Conservation (phyloP, 1,140 invertebrate species). For the Heliconius hermathena region DNA sequence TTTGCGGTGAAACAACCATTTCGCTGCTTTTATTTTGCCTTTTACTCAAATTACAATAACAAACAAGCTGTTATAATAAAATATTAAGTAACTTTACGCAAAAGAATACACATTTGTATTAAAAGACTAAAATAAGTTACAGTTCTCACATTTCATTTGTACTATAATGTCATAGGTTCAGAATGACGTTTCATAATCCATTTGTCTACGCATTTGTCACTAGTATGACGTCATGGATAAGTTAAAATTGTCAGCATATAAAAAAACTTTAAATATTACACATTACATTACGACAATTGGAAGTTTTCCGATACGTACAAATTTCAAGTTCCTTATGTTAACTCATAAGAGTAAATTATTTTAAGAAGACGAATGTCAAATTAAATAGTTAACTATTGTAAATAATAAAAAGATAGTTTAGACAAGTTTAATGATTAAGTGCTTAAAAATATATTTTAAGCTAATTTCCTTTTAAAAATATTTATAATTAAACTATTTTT, state of each 20-base stretch:
- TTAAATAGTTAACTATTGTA: too few relatives aligned
- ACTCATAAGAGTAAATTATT: too few relatives aligned
- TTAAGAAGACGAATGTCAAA: too few relatives aligned
- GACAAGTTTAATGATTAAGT: too few relatives aligned
- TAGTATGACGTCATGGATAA: background rate
- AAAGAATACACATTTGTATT: background rate
- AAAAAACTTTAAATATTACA: background rate
- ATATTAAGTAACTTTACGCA: background rate
- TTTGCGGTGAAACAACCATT: constrained; percentile 78
- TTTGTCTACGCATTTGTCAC: background rate
- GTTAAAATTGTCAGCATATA: background rate
- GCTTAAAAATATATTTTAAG: too few relatives aligned
- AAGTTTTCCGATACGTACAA: too few relatives aligned
- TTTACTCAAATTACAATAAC: constrained; percentile 23
- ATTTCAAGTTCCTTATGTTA: too few relatives aligned
- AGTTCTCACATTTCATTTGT: background rate
- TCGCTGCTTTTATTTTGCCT: constrained; percentile 42
- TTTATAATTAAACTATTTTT: too few relatives aligned
- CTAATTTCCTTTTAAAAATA: too few relatives aligned
- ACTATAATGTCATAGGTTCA: background rate
- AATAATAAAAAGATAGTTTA: too few relatives aligned
- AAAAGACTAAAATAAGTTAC: background rate
- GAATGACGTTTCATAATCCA: constrained; percentile 4
- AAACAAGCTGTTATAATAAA: background rate
- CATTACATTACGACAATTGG: too few relatives aligned